Conservation (phyloP, 2,888 invertebrate genomes). For the Phyllotreta striolata region DNA sequence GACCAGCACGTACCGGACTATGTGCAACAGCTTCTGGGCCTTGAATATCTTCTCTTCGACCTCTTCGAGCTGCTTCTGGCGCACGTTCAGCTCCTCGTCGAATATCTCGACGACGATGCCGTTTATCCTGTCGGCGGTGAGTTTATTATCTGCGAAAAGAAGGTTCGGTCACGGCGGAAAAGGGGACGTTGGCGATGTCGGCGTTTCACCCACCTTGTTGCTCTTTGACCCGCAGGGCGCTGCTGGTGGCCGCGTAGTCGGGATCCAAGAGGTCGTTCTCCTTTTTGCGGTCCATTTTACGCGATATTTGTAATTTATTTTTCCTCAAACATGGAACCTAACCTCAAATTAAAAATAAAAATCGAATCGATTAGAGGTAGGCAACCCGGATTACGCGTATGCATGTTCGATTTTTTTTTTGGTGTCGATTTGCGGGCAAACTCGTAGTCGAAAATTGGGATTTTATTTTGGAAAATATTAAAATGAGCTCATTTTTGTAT, state of each 20-base stretch:
- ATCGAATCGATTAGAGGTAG: constrained; percentile 17
- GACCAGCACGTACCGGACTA: constrained; percentile 67
- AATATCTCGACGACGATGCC: constrained; percentile 77
- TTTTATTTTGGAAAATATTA: no score
- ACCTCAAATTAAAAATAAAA: constrained; percentile 25
- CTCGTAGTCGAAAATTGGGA: no score
- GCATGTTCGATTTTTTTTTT: no score
- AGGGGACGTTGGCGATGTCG: neutral
- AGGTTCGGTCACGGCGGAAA: neutral
- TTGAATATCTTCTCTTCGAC: constrained; percentile 72
- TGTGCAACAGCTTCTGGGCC: constrained; percentile 67
- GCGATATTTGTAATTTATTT: constrained; percentile 15
- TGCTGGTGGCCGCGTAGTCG: constrained; percentile 53
- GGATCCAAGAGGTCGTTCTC: constrained; percentile 50
- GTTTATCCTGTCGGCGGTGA: constrained; percentile 69
- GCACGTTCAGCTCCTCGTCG: constrained; percentile 70
- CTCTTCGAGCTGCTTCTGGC: constrained; percentile 75
- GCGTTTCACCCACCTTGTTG: constrained; percentile 38
- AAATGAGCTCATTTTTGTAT: no score
- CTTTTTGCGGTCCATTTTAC: constrained; percentile 36
- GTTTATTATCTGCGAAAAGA: constrained; percentile 55
- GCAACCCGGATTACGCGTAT: constrained; percentile 18
- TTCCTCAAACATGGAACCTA: constrained; percentile 20
- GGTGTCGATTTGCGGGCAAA: no score
- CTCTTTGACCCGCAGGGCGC: constrained; percentile 50